Evolutionary conservation across 2,888 invertebrate genomes (phyloP).

Genomic region (Teinopalpus imperialis): DNA sequence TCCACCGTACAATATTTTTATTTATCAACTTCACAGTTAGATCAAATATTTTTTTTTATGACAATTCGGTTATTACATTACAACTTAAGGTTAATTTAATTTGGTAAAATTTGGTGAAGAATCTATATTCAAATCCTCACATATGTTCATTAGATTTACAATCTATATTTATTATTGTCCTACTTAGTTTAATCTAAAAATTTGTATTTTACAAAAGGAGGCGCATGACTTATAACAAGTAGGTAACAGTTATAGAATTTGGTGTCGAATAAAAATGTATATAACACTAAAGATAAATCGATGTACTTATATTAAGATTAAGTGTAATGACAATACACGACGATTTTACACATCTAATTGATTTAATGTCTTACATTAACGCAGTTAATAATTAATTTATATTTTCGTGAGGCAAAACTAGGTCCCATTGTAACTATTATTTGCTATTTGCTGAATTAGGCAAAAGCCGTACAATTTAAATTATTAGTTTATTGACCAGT

Average conservation of each 20-base stretch:
- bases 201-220: conserved; percentile 12
- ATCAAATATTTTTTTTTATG: no score
- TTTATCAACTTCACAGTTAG: no score
- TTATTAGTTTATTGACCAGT: conserved; percentile 33
- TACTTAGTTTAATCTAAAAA: conserved; percentile 5
- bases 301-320: conserved; percentile 7
- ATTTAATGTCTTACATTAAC: conserved; percentile 21
- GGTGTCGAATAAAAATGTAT: conserved; percentile 2
- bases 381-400: conserved; percentile 18
- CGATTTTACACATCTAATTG: conserved; percentile 22
- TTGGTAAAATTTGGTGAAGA: no score
- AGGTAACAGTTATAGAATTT: neutral
- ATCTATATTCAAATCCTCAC: no score
- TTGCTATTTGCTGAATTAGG: conserved; percentile 35
- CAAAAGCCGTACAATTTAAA: conserved; percentile 36
- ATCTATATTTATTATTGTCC: conserved; percentile 22
- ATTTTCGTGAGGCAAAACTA: conserved; percentile 34
- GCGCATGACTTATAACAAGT: conserved; percentile 11
- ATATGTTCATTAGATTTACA: neutral
- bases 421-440: conserved; percentile 37
- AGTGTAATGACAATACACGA: conserved; percentile 10
- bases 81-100: no score
- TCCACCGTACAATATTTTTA: neutral
- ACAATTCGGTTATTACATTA: no score
- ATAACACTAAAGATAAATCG: neutral